Conservation (phyloP, 37 sponge, comb jelly and placozoan genomes). For the Corticium candelabrum region DNA sequence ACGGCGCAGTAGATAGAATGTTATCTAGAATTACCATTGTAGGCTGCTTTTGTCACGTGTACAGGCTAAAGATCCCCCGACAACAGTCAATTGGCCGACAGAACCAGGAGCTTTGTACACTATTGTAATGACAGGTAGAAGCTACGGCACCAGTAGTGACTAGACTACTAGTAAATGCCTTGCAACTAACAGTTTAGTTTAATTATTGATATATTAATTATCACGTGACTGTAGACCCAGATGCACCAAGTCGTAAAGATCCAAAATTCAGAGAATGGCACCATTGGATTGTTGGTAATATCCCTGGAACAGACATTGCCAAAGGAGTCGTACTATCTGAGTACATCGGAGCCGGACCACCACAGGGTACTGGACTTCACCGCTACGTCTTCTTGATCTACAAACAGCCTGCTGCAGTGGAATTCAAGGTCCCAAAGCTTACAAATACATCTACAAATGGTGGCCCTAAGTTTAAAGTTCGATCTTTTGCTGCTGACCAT, state of each 20-base stretch:
- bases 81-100: no score
- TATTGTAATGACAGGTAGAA: no score
- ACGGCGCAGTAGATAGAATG: no score
- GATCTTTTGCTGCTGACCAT: conserved; percentile 49
- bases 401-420: conserved; percentile 38
- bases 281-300: conserved; percentile 83
- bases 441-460: conserved; percentile 20
- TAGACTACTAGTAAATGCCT: no score
- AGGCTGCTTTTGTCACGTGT: no score
- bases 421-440: conserved; percentile 24
- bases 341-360: conserved; percentile 75
- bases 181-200: no score
- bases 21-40: no score
- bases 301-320: conserved; percentile 41
- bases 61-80: no score
- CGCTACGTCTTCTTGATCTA: conserved; percentile 51
- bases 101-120: no score
- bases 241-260: conserved; percentile 72
- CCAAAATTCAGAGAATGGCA: conserved; percentile 68
- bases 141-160: no score
- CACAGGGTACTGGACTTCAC: conserved; percentile 72
- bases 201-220: no score
- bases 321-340: conserved; percentile 43
- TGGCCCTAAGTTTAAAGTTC: conserved; percentile 28
- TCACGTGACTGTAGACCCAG: no score